Base-by-base conservation (phyloP, 92 coral and sea anemone genomes). In the Diadumene lineata region DNA sequence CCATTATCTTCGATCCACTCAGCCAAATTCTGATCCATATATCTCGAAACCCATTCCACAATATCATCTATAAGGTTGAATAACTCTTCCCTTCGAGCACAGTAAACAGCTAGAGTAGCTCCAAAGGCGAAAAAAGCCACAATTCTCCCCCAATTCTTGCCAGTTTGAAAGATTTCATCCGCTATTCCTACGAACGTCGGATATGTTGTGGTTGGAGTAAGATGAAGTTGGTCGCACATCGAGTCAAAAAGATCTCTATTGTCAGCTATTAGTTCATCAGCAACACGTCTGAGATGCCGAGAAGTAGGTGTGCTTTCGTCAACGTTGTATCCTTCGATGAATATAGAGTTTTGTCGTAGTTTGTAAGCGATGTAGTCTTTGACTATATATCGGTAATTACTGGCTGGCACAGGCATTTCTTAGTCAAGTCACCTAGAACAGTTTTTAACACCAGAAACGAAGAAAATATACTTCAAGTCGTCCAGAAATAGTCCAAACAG, bases 101-200 rank as follows among this genome's bases (percentile, higher is more conserved):
- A 96, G 33, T 92, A 80, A 25, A 88, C 96, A 4, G 96, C 84
- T 66, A 96, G 65, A 34, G 97, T 89, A 10, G 97, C 99, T 51
- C 99, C 99, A 63, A 96, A 96, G 7, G 99, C 99, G 31, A 96
- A 70, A 74, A 96, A 96, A 22, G 99, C 99, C n/a, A 96, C 99
- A 70, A 96, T 86, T 34, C 99, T 88, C 1, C 99, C 99, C 99
- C 99, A 96, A 71, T 96, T 96, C 79, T 86, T 89, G 13, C 99
- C 99, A 50, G 87, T 89, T 72, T 89, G 96, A 72, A 96, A 96
- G 55, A 96, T 87, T 65, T 96, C 97, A 64, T 96, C 96, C 4
- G 99, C 93, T 50, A 96, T 96, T 60, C 99, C 99, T 29, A 92
- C 88, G 77, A 96, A 96, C 7, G 94, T 96, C 13, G 90, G 82